Evolutionary conservation across 2,888 invertebrate genomes (phyloP).

Genomic region (Cephus nigrinus): DNA sequence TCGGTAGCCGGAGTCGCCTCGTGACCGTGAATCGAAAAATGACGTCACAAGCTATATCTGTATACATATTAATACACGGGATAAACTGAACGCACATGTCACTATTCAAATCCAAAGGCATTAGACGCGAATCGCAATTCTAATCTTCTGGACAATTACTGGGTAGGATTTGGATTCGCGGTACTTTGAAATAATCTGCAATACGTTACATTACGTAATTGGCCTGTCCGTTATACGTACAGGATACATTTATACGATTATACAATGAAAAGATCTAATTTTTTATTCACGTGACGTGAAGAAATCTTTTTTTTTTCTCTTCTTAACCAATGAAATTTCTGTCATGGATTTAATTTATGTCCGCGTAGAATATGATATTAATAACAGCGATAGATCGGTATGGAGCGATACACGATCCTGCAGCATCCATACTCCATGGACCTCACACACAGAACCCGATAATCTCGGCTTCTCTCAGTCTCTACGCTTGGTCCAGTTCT

Average conservation of each 20-base stretch:
- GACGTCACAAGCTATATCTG: neutral
- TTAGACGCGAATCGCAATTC: neutral
- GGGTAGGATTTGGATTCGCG: neutral
- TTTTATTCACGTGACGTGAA: neutral
- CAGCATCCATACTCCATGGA: constrained; percentile 34
- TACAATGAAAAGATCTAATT: neutral
- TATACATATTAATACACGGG: neutral
- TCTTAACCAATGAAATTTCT: constrained; percentile 35
- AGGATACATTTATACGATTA: neutral
- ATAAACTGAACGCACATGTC: neutral
- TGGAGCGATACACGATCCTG: constrained; percentile 39
- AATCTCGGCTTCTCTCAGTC: constrained; percentile 14
- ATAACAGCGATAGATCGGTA: constrained; percentile 45
- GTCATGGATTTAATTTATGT: constrained; percentile 41
- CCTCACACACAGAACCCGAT: constrained; percentile 38
- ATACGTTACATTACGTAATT: no score
- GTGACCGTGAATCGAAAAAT: no score
- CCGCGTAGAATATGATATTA: constrained; percentile 46
- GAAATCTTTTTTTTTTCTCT: neutral
- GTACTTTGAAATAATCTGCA: neutral
- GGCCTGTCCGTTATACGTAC: no score
- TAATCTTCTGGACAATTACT: neutral
- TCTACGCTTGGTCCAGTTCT: neutral
- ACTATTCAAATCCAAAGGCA: neutral
- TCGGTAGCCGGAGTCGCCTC: no score